phyloP scores from a whole-genome alignment of 2,888 invertebrate genomes.

The Scelioninae gen. 1 region DNA sequence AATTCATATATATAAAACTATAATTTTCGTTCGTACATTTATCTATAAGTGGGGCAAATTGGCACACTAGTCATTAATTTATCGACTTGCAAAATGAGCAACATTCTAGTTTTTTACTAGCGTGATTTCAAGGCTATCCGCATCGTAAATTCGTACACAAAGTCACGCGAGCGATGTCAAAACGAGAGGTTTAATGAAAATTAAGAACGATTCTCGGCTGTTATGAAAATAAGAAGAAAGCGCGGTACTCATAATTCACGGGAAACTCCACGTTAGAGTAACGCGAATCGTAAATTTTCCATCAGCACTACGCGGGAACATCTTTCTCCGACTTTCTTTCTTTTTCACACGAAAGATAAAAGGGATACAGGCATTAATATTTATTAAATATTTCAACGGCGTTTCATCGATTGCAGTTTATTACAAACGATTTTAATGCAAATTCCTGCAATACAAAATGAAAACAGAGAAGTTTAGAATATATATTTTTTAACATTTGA shows the following conservation, averaged over 20 bases:
- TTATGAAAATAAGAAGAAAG: conserved; percentile 56
- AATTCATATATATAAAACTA: too few species aligned
- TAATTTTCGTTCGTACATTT: too few species aligned
- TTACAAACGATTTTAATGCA: too few species aligned
- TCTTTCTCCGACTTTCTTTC: conserved; percentile 52
- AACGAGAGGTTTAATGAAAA: conserved; percentile 24
- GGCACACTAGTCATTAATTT: too few species aligned
- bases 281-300: conserved; percentile 62
- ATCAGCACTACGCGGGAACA: conserved; percentile 13
- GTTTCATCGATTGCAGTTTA: conserved; percentile 24
- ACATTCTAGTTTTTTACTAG: too few species aligned
- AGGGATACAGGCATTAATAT: conserved; percentile 40
- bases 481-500: too few species aligned
- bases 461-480: too few species aligned
- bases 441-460: too few species aligned
- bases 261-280: conserved; percentile 36
- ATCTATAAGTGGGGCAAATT: too few species aligned
- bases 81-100: too few species aligned
- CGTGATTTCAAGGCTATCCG: conserved; percentile 16
- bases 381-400: conserved; percentile 23
- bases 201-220: conserved; percentile 36
- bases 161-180: conserved; percentile 23
- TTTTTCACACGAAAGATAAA: conserved; percentile 49
- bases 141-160: neutral
- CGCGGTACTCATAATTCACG: conserved; percentile 48